A percentile compares a stretch with the other conserved stretches of the same genome.
Conservation (phyloP, 2,797 vertebrate species). For the Coranthus polyacanthus region DNA sequence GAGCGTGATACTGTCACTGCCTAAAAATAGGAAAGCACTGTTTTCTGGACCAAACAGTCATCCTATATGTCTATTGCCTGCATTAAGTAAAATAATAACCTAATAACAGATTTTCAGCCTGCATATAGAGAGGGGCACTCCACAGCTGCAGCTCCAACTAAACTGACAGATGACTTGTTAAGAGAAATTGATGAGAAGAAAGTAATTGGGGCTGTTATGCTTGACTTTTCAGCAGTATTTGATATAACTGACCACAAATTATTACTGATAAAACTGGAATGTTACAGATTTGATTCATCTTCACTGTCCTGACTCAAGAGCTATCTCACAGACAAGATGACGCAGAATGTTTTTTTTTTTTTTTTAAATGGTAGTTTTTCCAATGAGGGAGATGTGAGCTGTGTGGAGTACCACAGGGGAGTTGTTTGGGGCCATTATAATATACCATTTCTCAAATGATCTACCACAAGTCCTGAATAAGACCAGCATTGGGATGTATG, state of each 20-base stretch:
- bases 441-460: background rate
- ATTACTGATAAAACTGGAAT: background rate
- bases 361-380: constrained; percentile 6
- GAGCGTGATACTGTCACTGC: too few relatives aligned
- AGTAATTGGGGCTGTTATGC: background rate
- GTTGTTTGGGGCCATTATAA: background rate
- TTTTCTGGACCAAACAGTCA: too few relatives aligned
- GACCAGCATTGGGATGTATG: constrained; percentile 2
- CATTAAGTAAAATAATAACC: too few relatives aligned
- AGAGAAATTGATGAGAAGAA: background rate
- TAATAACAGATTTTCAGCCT: background rate
- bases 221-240: constrained; percentile 14
- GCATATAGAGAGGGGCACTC: constrained; percentile 3
- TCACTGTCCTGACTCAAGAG: background rate
- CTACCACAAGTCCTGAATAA: background rate
- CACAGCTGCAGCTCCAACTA: background rate
- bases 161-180: constrained; percentile 5
- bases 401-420: too few relatives aligned
- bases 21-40: too few relatives aligned
- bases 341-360: too few relatives aligned
- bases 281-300: background rate
- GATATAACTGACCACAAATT: constrained; percentile 10
- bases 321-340: background rate
- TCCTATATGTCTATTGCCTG: too few relatives aligned
- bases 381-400: background rate